Percentiles rank a stretch among this genome's conserved stretches.
These are phyloP conservation scores for Manis pentadactyla DNA, from an alignment of 2,797 vertebrate genomes.

Conservation along the genomic window DNA sequence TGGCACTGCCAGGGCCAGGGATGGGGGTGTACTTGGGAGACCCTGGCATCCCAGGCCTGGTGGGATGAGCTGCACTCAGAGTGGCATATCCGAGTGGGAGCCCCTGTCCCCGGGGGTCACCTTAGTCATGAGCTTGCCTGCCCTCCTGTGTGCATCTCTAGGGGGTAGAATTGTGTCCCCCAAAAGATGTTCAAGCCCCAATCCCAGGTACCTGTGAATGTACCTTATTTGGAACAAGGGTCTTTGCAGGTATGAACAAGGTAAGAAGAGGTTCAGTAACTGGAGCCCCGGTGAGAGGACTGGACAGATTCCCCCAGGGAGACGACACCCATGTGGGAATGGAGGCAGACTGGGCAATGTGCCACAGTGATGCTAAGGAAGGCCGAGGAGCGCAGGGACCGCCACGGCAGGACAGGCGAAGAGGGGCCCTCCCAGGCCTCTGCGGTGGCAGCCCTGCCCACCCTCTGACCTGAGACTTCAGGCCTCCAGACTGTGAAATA, in stretches of 20 bases:
- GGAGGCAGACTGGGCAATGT: fast-evolving
- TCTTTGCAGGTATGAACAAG: not conserved
- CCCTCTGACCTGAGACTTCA: not conserved
- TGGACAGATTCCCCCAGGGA: not conserved
- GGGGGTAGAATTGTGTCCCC: not conserved
- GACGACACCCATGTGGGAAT: not conserved
- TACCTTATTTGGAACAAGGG: not conserved
- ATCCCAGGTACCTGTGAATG: fast-evolving
- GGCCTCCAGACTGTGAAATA: fast-evolving
- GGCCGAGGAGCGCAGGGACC: too few relatives aligned
- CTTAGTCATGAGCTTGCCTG: not conserved
- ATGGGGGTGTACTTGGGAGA: not conserved
- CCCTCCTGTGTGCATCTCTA: fast-evolving
- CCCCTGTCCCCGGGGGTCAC: too few relatives aligned
- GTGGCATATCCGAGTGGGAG: too few relatives aligned
- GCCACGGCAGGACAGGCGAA: not conserved
- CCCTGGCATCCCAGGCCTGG: not conserved
- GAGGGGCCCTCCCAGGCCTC: not conserved
- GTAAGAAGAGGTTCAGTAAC: not conserved
- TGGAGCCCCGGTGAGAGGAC: fast-evolving
- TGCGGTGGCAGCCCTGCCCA: not conserved
- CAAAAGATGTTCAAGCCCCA: not conserved
- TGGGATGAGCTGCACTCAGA: not conserved
- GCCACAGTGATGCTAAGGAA: not conserved
- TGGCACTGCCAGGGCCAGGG: not conserved